phyloP scores from a whole-genome alignment of 2,888 invertebrate species.

The Ecliptopera silaceata region DNA sequence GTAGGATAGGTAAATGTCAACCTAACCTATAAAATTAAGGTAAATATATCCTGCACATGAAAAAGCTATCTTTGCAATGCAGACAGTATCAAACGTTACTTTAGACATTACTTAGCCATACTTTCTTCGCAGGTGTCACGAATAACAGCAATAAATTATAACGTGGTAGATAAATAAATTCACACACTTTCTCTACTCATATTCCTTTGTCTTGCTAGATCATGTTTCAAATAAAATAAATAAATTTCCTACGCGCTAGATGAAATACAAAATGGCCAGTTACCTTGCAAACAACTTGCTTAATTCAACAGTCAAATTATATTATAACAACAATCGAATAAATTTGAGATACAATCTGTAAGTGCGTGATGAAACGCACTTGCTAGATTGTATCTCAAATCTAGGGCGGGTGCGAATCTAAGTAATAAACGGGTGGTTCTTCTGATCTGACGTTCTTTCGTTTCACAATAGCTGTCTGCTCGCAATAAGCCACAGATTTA shows the following conservation, averaged over 20 bases:
- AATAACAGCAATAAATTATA: constrained; percentile 9
- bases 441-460: constrained; percentile 39
- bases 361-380: constrained; percentile 56
- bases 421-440: constrained; percentile 50
- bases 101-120: neutral
- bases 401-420: constrained; percentile 51
- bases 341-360: constrained; percentile 60
- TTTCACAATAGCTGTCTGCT: constrained; percentile 60
- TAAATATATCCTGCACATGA: too few relatives aligned
- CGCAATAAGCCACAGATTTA: constrained; percentile 61
- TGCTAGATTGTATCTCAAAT: too few relatives aligned
- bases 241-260: neutral
- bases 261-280: neutral
- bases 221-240: constrained; percentile 20
- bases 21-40: too few relatives aligned
- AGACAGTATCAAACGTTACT: neutral
- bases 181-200: constrained; percentile 21
- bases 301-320: constrained; percentile 52
- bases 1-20: too few relatives aligned
- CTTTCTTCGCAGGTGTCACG: neutral
- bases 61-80: too few relatives aligned
- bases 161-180: constrained; percentile 12
- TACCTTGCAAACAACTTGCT: constrained; percentile 38
- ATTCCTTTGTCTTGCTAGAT: constrained; percentile 13
- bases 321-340: constrained; percentile 58